Conservation (phyloP, 2,113 vertebrate species). For the Bufo bufo region DNA sequence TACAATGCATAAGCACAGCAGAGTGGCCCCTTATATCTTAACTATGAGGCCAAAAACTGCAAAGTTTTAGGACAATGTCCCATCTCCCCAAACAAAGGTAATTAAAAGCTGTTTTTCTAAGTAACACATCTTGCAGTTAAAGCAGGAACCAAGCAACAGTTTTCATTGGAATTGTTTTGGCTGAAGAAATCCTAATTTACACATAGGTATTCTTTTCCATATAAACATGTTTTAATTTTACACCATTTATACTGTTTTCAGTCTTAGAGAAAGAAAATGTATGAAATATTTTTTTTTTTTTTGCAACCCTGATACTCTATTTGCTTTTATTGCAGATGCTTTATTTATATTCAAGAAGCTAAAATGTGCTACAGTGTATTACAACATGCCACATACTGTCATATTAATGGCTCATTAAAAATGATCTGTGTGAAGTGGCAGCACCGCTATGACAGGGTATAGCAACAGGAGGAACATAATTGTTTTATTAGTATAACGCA, state of each 20-base stretch:
- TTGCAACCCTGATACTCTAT: conserved; percentile 9
- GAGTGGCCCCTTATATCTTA: no score
- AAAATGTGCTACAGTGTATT: conserved; percentile 46
- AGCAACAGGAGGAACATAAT: conserved; percentile 48
- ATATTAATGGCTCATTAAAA: conserved; percentile 57
- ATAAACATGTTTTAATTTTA: conserved; percentile 37
- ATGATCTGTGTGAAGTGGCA: conserved; percentile 49
- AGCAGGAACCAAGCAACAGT: background rate
- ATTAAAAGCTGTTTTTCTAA: no score
- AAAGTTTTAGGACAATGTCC: no score
- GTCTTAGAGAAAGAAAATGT: background rate
- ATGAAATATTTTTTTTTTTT: background rate
- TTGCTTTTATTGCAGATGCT: conserved; percentile 32
- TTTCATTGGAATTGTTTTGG: background rate
- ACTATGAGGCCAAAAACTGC: no score
- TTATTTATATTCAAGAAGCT: conserved; percentile 45
- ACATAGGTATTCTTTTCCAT: background rate
- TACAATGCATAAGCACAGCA: no score
- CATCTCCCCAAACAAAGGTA: no score
- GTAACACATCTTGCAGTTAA: no score
- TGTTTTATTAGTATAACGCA: conserved; percentile 48
- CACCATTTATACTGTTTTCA: background rate
- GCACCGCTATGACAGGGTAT: conserved; percentile 44
- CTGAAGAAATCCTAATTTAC: background rate
- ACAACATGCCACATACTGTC: conserved; percentile 42